Conservation (phyloP, 1,140 invertebrate species). For the Apis cerana region DNA sequence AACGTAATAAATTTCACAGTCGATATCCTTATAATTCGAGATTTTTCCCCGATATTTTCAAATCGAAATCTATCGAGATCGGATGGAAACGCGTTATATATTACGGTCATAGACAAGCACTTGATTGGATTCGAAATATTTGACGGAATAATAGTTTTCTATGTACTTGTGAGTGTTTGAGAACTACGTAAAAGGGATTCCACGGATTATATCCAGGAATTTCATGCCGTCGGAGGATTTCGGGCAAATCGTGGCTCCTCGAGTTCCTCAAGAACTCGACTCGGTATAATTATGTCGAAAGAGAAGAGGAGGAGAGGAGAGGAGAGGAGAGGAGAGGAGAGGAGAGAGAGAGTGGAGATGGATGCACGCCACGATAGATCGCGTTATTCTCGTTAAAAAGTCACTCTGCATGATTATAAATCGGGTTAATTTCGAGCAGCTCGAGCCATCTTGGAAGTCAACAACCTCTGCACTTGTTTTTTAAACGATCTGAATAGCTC, state of each 20-base stretch:
- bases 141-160: not conserved
- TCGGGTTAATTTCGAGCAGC: slow-evolving; percentile 1
- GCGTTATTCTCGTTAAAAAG: slow-evolving; percentile 9
- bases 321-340: no score
- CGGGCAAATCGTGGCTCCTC: not conserved
- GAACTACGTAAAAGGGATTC: not conserved
- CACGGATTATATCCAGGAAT: not conserved
- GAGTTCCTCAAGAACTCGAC: slow-evolving; percentile 10
- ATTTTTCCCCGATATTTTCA: not conserved
- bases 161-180: not conserved
- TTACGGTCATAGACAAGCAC: not conserved
- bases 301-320: not conserved
- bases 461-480: not conserved
- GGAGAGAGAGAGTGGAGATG: no score
- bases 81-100: not conserved
- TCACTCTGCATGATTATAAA: not conserved
- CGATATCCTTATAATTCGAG: not conserved
- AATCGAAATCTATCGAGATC: not conserved
- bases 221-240: not conserved
- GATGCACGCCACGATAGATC: not conserved
- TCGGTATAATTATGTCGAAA: slow-evolving; percentile 10
- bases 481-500: not conserved
- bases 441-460: not conserved
- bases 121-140: slow-evolving; percentile 7
- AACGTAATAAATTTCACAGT: not conserved